phyloP scores from a whole-genome alignment of 2,797 vertebrate genomes.

The Kryptopterus vitreolus region DNA sequence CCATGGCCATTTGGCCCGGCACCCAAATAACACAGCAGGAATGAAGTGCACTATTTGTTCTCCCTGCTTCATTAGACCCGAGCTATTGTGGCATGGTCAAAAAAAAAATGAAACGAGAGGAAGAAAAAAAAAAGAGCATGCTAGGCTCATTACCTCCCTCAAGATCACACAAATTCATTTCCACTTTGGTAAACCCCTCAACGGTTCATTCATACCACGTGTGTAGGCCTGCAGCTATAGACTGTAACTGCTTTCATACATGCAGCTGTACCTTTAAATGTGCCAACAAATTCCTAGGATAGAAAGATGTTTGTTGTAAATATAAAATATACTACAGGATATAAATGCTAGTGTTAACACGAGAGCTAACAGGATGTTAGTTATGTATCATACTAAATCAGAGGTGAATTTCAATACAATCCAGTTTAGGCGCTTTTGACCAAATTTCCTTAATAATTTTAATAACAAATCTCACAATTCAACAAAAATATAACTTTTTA shows the following conservation, averaged over 20 bases:
- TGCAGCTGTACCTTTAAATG: not conserved
- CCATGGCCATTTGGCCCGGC: slow-evolving; percentile 20
- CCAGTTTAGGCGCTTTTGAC: too few species aligned
- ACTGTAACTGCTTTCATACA: not conserved
- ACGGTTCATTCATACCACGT: not conserved
- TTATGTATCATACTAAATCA: too few species aligned
- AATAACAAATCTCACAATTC: too few species aligned
- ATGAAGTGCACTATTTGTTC: slow-evolving; percentile 40
- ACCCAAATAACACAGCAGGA: slow-evolving; percentile 43
- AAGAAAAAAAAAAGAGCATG: slow-evolving; percentile 37
- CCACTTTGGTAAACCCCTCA: slow-evolving; percentile 24
- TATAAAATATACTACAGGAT: not conserved
- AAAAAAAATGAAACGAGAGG: slow-evolving; percentile 44
- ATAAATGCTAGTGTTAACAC: not conserved
- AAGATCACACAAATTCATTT: slow-evolving; percentile 27
- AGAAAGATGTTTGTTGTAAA: not conserved
- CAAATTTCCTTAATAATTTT: too few species aligned
- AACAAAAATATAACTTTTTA: too few species aligned
- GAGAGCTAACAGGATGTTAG: too few species aligned
- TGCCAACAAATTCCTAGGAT: not conserved
- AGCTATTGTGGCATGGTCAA: slow-evolving; percentile 40
- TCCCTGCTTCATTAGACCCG: slow-evolving; percentile 37
- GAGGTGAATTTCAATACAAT: too few species aligned
- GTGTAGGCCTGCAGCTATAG: not conserved
- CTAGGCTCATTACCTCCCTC: slow-evolving; percentile 43